Evolutionary conservation across 1,140 invertebrate genomes (phyloP).

Genomic region (Drosophila ambigua): DNA sequence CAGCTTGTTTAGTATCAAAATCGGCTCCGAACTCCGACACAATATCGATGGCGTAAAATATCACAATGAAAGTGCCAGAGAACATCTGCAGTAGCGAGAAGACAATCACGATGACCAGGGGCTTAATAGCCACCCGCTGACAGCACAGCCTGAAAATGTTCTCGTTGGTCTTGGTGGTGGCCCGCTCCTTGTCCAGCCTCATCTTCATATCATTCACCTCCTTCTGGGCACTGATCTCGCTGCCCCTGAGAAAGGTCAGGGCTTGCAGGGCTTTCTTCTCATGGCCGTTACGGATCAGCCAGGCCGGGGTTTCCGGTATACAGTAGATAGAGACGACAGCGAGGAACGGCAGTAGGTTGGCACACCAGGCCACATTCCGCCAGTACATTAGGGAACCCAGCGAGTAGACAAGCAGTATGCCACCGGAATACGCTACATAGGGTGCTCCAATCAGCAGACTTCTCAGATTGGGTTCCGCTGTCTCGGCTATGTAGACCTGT

Average conservation of each 20-base stretch:
- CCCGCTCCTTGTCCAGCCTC: conserved; percentile 84
- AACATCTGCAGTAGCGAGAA: conserved; percentile 89
- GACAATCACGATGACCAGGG: conserved; percentile 88
- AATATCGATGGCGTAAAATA: conserved; percentile 90
- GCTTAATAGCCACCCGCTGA: conserved; percentile 87
- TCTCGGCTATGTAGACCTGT: conserved; percentile 89
- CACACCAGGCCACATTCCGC: conserved; percentile 87
- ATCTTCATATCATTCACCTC: conserved; percentile 67
- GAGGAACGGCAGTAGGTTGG: conserved; percentile 86
- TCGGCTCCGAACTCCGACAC: conserved; percentile 85
- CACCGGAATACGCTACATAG: conserved; percentile 88
- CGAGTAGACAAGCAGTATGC: conserved; percentile 89
- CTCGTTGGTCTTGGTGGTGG: conserved; percentile 83
- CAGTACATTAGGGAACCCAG: conserved; percentile 87
- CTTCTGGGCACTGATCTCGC: conserved; percentile 85
- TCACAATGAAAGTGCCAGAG: conserved; percentile 89
- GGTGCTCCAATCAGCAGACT: conserved; percentile 88
- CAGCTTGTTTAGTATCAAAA: conserved; percentile 85
- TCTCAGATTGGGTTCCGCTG: conserved; percentile 87
- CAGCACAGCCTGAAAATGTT: conserved; percentile 84
- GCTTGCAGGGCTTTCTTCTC: conserved; percentile 87
- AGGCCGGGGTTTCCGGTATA: conserved; percentile 90
- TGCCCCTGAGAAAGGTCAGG: conserved; percentile 88
- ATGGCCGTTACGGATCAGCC: conserved; percentile 87
- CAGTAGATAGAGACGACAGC: conserved; percentile 86